Percentiles rank a stretch among this genome's conserved stretches.
Evolutionary conservation across 2,888 invertebrate species (phyloP).

Genomic region (Erynnis tages): DNA sequence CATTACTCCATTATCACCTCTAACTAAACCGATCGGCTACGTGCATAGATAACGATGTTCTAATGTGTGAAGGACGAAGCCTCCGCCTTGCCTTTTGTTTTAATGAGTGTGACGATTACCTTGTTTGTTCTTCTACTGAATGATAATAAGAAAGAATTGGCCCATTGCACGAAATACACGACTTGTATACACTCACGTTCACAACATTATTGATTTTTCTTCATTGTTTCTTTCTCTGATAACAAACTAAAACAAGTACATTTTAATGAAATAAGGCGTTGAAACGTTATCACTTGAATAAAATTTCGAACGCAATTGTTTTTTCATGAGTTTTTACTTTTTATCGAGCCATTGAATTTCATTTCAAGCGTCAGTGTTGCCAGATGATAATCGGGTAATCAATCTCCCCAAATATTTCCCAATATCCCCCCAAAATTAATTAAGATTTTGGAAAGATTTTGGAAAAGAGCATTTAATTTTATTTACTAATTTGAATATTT

Average conservation of each 20-base stretch:
- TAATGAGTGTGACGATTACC: slow-evolving; percentile 66
- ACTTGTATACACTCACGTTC: not conserved
- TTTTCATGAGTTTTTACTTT: slow-evolving; percentile 12
- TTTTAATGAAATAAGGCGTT: slow-evolving; percentile 5
- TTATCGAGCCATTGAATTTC: too few species aligned
- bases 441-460: too few species aligned
- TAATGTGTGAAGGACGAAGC: slow-evolving; percentile 76
- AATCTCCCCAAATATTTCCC: too few species aligned
- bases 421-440: too few species aligned
- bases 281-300: slow-evolving; percentile 1
- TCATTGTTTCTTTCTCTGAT: not conserved
- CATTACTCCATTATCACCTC: slow-evolving; percentile 75
- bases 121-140: slow-evolving; percentile 50
- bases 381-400: too few species aligned
- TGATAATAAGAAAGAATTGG: slow-evolving; percentile 17
- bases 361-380: too few species aligned
- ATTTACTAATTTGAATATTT: too few species aligned
- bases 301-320: not conserved
- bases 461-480: too few species aligned
- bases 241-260: slow-evolving; percentile 3
- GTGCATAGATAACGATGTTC: slow-evolving; percentile 73
- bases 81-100: slow-evolving; percentile 63
- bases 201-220: slow-evolving; percentile 5
- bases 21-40: slow-evolving; percentile 63
- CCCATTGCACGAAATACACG: slow-evolving; percentile 18